Evolutionary conservation across 2,888 invertebrate genomes (phyloP), one percentile per base, ranked within the genome.

Genomic region (Gibbula magus): DNA sequence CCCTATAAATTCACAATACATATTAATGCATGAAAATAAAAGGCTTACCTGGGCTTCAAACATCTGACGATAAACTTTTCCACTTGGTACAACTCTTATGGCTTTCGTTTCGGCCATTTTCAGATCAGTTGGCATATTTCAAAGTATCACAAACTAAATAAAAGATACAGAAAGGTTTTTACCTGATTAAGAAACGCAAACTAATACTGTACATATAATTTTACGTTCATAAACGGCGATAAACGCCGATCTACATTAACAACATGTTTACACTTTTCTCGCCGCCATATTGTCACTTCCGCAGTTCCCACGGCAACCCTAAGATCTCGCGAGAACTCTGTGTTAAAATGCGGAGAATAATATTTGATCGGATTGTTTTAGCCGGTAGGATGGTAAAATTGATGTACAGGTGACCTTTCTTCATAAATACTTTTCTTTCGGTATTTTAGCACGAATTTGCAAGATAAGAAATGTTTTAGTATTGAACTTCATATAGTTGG

Each of bases 11-110:
- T n/a, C 25, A 56, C 7, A 56, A 20, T 1, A 20, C 2, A 56
- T 56, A 2, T n/a, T 56, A 13, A 7, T 56, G 10, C 13, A 20
- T 1, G 10, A 56, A 5, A 22, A 56, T 56, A 56, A 22, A 2
- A n/a, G 20, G n/a, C 56, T 56, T 87, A 93, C 93, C 91, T 93
- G 92, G 35, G 92, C 92, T 83, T 93, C 93, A 89, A 93, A 93
- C 86, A 92, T 90, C 86, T 93, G 93, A 29, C 92, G 84, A 81
- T 93, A 93, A 20, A 93, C 90, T 84, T 92, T 92, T 32, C 92
- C 93, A 86, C 90, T 92, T 2, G 91, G 91, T 51, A 93, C 88
- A 77, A 91, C 86, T 61, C 90, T 81, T 80, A 88, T 85, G 18
- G 86, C 51, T 73, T 83, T 85, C 8, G 86, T 84, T 45, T 89